Evolutionary conservation across 2,888 invertebrate genomes (phyloP), one percentile per base, ranked within the genome.

Genomic region (Zygogramma bicolorata): DNA sequence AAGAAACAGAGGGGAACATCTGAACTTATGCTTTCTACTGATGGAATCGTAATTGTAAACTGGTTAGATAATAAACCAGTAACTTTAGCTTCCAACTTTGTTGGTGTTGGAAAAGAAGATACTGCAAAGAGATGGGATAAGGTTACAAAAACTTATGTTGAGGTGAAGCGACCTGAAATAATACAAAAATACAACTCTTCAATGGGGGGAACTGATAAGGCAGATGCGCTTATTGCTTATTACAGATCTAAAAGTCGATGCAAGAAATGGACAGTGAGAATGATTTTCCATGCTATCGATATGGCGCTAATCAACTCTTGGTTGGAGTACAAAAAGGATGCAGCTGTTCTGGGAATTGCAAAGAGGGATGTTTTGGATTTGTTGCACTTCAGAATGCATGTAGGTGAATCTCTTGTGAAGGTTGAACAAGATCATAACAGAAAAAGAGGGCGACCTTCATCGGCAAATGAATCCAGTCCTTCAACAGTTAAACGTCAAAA

Each of bases 211-310:
- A 59, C 29, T 27, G 27, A 59, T 29, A 59, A 10, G 29, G 7
- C 59, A 59, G 59, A 59, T 42, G 29, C 59, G 29, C 15, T 59
- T 6, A 59, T 29, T 59, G 29, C 29, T 18, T 29, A 59, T 15
- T 15, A 29, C 15, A 59, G 25, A 31, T 59, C 59, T 15, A 59
- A 29, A 59, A 59, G 58, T 58, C 58, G 27, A 13, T 8, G 27
- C 58, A 58, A 58, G 25, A 66, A 66, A 31, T 66, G 66, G 58
- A 66, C 58, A 53, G 38, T 66, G 18, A 31, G 66, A 34, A 22
- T 66, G 58, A 66, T 66, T 31, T 20, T 66, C 22, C 57, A 66
- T 66, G 59, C 59, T 25, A 57, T 58, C 20, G 66, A 66, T 59
- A 58, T 31, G 58, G 66, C 58, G 34, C 38, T 58, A 58, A 59